These are phyloP conservation scores for Lacanobia oleracea DNA, from an alignment of 2,888 invertebrate genomes.

Conservation along the genomic window DNA sequence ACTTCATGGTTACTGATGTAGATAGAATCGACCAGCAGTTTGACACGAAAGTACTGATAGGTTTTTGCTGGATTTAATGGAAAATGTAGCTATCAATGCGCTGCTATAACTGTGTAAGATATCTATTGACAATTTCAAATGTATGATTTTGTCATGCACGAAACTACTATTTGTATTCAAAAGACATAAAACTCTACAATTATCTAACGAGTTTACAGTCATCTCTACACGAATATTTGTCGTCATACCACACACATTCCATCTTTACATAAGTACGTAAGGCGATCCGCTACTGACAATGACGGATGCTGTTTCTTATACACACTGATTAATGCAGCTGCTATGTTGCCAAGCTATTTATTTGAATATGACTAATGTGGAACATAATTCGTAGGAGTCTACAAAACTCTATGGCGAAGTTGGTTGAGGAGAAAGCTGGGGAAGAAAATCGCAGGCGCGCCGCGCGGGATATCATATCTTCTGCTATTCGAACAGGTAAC, in stretches of 20 bases:
- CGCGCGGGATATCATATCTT: slow-evolving; percentile 93
- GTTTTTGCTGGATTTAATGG: too few species aligned
- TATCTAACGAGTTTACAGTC: slow-evolving; percentile 28
- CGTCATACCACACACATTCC: slow-evolving; percentile 18
- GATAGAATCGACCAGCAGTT: too few species aligned
- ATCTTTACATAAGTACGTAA: slow-evolving; percentile 42
- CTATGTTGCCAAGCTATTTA: slow-evolving; percentile 63
- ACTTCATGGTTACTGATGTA: too few species aligned
- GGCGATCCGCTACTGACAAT: slow-evolving; percentile 47
- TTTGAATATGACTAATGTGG: slow-evolving; percentile 57
- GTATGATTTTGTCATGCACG: background rate
- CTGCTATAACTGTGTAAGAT: background rate
- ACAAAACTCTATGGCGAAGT: slow-evolving; percentile 92
- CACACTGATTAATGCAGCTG: slow-evolving; percentile 57
- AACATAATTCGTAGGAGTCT: slow-evolving; percentile 84
- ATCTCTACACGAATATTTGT: slow-evolving; percentile 10
- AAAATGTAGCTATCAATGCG: background rate
- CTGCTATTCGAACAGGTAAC: slow-evolving; percentile 91
- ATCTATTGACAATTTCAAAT: background rate
- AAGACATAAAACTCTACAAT: background rate
- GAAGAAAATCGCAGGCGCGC: slow-evolving; percentile 90
- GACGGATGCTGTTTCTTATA: slow-evolving; percentile 48
- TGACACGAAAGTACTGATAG: too few species aligned
- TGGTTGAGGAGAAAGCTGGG: slow-evolving; percentile 89
- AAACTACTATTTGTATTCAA: background rate